These are phyloP conservation scores for Hemiscyllium ocellatum DNA, from an alignment of 2,113 vertebrate species.

Conservation along the genomic window DNA sequence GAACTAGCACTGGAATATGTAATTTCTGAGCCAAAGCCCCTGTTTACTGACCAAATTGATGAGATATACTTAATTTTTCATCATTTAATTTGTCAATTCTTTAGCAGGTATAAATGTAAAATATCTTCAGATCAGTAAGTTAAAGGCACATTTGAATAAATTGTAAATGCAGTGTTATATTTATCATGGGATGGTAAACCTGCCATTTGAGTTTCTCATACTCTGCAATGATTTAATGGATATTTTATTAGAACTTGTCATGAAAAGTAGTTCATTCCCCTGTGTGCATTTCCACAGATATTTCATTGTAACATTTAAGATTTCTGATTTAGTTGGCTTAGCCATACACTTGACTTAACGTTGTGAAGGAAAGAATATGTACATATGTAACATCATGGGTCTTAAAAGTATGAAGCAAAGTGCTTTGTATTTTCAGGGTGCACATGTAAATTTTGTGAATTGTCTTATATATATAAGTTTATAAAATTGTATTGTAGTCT, in stretches of 20 bases:
- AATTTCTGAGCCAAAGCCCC: not conserved
- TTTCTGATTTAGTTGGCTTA: not conserved
- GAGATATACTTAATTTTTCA: not conserved
- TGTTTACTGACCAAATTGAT: not conserved
- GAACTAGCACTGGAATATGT: not conserved
- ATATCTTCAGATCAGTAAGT: not conserved
- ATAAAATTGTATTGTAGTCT: not conserved
- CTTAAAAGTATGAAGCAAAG: not conserved
- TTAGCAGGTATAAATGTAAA: not conserved
- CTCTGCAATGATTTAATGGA: not conserved
- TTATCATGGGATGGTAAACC: not conserved
- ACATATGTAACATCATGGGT: not conserved
- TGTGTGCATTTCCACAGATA: not conserved
- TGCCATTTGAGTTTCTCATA: not conserved
- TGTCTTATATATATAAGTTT: not conserved
- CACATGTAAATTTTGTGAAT: not conserved
- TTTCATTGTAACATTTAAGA: not conserved
- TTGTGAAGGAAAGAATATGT: not conserved
- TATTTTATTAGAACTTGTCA: not conserved
- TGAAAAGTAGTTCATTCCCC: not conserved
- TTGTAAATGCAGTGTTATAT: not conserved
- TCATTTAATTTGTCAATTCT: not conserved
- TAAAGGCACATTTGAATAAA: not conserved
- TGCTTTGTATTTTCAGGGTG: not conserved
- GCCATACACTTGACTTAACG: not conserved